These are phyloP conservation scores for Galendromus occidentalis DNA, from an alignment of 1,140 invertebrate genomes.

Conservation along the genomic window DNA sequence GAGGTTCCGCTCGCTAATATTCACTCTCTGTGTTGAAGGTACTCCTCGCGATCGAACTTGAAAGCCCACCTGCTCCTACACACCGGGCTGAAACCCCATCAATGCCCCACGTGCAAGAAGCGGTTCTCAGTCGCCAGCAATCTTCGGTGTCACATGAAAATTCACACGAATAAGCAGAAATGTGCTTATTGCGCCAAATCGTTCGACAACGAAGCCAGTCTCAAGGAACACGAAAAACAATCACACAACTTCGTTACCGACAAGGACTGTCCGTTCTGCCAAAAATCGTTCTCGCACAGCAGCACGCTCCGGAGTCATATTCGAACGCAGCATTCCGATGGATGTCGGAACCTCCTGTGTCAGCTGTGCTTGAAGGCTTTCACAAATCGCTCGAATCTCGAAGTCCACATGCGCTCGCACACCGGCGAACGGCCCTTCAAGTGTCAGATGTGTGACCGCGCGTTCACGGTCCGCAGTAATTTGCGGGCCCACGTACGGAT, in stretches of 20 bases:
- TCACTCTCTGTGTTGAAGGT: not conserved
- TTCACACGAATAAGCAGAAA: not conserved
- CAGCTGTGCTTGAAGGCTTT: not conserved
- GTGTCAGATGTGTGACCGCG: not conserved
- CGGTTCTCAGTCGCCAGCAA: constrained; percentile 14
- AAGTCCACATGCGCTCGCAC: not conserved
- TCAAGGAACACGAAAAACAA: not conserved
- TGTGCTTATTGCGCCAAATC: not conserved
- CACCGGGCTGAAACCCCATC: constrained; percentile 12
- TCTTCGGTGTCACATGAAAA: constrained; percentile 10
- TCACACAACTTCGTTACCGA: not conserved
- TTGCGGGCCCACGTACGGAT: constrained; percentile 9
- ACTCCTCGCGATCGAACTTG: constrained; percentile 11
- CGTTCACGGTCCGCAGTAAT: not conserved
- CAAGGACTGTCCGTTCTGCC: not conserved
- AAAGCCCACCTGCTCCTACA: constrained; percentile 12
- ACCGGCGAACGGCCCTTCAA: not conserved
- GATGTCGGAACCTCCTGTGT: not conserved
- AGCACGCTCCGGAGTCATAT: not conserved
- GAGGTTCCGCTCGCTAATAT: no score
- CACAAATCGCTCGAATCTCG: not conserved
- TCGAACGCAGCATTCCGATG: not conserved
- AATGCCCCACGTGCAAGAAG: constrained; percentile 11
- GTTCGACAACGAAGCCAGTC: not conserved
- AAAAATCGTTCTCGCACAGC: not conserved